A percentile compares a stretch with the other conserved stretches of the same genome.
These are phyloP conservation scores for Hipparchia semele DNA, from an alignment of 2,888 invertebrate genomes.

Conservation along the genomic window DNA sequence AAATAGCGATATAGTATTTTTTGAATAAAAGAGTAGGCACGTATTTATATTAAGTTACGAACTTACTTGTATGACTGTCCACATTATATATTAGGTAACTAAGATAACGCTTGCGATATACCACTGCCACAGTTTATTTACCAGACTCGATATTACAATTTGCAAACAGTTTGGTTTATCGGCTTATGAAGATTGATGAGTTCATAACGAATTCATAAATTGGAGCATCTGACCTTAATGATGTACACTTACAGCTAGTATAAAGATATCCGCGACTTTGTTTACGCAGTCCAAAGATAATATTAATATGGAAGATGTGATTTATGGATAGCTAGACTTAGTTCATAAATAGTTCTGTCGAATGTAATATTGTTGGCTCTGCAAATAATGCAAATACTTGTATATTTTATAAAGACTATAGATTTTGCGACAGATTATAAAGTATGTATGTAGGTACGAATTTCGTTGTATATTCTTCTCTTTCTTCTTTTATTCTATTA, in stretches of 20 bases:
- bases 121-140: slow-evolving; percentile 6
- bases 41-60: neutral
- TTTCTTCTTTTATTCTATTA: no score
- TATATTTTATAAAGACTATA: no score
- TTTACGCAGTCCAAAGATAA: neutral
- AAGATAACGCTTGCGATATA: neutral
- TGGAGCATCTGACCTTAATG: slow-evolving; percentile 1
- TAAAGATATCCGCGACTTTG: neutral
- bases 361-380: no score
- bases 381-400: no score
- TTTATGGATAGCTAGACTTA: neutral
- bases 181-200: slow-evolving; percentile 25
- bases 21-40: no score
- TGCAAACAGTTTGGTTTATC: slow-evolving; percentile 9
- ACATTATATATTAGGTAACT: neutral
- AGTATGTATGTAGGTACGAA: no score
- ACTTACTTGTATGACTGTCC: no score
- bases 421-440: no score
- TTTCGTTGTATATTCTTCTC: no score
- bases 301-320: no score
- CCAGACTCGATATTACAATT: neutral
- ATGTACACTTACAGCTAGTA: neutral
- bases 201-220: slow-evolving; percentile 12
- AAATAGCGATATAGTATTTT: no score
- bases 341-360: no score